Percentiles rank a stretch among this genome's conserved stretches.
phyloP scores from a whole-genome alignment of 2,888 invertebrate species.

The Dicycla oo region DNA sequence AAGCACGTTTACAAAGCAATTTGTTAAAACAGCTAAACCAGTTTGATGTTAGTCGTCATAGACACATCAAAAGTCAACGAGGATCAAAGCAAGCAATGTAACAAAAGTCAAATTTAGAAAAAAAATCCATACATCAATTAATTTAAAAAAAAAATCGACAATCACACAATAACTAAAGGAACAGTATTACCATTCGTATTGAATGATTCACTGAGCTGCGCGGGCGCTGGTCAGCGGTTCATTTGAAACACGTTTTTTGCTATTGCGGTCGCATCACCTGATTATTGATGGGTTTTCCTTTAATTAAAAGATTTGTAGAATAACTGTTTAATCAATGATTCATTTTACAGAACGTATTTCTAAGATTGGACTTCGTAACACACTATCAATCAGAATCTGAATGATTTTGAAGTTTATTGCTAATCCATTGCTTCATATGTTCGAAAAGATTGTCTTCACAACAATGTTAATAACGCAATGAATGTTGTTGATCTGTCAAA shows the following conservation, averaged over 20 bases:
- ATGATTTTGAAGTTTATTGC: too few relatives aligned
- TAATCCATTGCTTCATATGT: too few relatives aligned
- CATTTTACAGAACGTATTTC: not conserved
- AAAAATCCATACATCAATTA: constrained; percentile 19
- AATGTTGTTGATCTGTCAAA: too few relatives aligned
- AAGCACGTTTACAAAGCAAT: too few relatives aligned
- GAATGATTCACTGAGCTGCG: constrained; percentile 49
- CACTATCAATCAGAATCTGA: too few relatives aligned
- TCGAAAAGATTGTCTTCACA: too few relatives aligned
- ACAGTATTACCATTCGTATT: constrained; percentile 28
- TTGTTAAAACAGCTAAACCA: not conserved
- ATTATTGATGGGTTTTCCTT: constrained; percentile 39
- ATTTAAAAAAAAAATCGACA: too few relatives aligned
- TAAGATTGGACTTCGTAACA: not conserved
- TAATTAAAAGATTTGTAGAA: constrained; percentile 11
- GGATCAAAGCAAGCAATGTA: constrained; percentile 21
- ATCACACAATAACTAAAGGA: constrained; percentile 29
- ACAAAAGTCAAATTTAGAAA: constrained; percentile 8
- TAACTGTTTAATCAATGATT: constrained; percentile 38
- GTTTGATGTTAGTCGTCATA: not conserved
- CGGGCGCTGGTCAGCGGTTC: constrained; percentile 15
- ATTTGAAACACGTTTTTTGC: constrained; percentile 43
- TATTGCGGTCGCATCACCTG: constrained; percentile 38
- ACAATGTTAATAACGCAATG: too few relatives aligned
- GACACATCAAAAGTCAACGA: constrained; percentile 8